phyloP scores from a whole-genome alignment of 2,888 invertebrate species.

The Rotaria magnacalcarata region DNA sequence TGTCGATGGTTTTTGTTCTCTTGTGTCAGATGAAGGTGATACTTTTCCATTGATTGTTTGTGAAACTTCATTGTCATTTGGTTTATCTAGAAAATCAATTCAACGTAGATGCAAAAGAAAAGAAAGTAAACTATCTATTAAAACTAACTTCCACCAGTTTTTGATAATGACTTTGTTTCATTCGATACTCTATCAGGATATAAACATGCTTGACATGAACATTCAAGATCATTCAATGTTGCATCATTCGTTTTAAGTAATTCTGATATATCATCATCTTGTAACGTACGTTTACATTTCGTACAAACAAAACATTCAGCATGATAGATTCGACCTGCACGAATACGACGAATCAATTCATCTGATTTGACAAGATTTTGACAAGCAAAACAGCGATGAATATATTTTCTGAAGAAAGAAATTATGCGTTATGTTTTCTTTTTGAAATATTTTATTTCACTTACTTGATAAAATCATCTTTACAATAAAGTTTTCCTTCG shows the following conservation, averaged over 20 bases:
- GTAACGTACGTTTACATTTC: constrained; percentile 9
- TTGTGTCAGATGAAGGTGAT: not conserved
- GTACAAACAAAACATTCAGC: constrained; percentile 23
- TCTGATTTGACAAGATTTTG: constrained; percentile 7
- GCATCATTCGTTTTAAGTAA: not conserved
- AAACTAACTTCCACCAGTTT: not conserved
- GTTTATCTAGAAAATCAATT: not conserved
- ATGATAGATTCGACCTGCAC: not conserved
- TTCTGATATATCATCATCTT: not conserved
- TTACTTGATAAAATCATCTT: constrained; percentile 96
- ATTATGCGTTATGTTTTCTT: not conserved
- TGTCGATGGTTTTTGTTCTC: not conserved
- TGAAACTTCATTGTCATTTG: not conserved
- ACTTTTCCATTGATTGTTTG: not conserved
- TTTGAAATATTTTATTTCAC: too few species aligned
- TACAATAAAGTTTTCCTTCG: constrained; percentile 92
- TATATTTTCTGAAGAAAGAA: not conserved
- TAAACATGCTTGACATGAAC: not conserved
- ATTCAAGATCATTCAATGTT: not conserved
- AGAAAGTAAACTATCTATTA: not conserved
- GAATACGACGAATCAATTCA: constrained; percentile 12
- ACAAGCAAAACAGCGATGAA: constrained; percentile 1
- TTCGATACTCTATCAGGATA: not conserved
- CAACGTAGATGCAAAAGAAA: not conserved
- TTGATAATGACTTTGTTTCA: not conserved